phyloP scores from a whole-genome alignment of 2,797 vertebrate genomes.

The Ceryle rudis region DNA sequence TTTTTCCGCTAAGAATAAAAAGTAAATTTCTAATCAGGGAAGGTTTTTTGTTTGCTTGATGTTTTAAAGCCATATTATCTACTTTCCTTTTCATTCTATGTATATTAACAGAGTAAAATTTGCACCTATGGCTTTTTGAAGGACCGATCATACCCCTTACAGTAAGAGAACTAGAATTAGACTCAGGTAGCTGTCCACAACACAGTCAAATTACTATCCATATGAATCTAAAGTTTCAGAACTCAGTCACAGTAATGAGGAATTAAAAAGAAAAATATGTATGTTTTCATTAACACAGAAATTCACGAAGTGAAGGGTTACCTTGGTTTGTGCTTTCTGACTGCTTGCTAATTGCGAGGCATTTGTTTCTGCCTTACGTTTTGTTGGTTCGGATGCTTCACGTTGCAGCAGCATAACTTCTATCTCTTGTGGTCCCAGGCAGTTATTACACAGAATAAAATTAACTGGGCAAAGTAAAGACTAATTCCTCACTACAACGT shows the following conservation, averaged over 20 bases:
- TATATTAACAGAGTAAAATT: background rate
- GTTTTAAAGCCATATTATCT: background rate
- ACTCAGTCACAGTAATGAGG: background rate
- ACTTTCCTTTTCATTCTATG: background rate
- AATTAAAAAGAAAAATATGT: background rate
- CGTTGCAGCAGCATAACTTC: background rate
- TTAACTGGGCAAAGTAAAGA: background rate
- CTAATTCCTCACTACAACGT: background rate
- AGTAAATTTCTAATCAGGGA: background rate
- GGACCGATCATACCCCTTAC: rapidly evolving
- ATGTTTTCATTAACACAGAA: background rate
- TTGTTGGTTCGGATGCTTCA: background rate
- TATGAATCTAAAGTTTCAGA: background rate
- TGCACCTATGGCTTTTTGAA: background rate
- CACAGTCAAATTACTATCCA: background rate
- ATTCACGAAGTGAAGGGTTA: background rate
- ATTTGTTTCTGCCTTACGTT: background rate
- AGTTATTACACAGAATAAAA: background rate
- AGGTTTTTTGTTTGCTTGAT: background rate
- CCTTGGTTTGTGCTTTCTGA: background rate
- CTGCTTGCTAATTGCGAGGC: background rate
- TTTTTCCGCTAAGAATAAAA: background rate
- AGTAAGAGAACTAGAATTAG: background rate
- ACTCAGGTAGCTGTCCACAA: background rate
- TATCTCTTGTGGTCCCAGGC: background rate